Evolutionary conservation across 2,888 invertebrate species (phyloP), one percentile per base, ranked within the genome.

Genomic region (Spialia ferax): DNA sequence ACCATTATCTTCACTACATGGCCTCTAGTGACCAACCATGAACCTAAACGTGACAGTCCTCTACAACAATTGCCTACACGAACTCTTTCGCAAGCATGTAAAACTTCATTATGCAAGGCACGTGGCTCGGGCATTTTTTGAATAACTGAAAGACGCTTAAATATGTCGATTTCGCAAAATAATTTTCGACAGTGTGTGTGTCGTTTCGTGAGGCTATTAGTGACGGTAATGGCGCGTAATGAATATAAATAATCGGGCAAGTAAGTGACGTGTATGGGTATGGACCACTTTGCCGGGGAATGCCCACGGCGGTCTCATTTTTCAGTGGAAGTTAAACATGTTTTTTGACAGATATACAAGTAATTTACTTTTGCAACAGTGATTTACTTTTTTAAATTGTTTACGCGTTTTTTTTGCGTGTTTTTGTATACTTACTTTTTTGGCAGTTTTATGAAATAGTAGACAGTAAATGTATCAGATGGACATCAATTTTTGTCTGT

Each of bases 161-260:
- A 6, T 26, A 38, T 76, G 73, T 73, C 81, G 80, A 79, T 82
- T 87, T 81, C 77, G 81, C 82, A 79, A 83, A 89, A 89, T 83
- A 80, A 85, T 86, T 83, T 85, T 79, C 73, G 74, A 82, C 81
- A 79, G 81, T 82, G 86, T 89, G 85, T 83, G 86, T 89, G 85
- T 83, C 84, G 81, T 82, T 77, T 29, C 84, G 81, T 82, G 77
- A 77, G 82, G 85, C 85, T 86, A 88, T 90, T 91, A 91, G 87
- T 81, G 79, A 67, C 79, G 77, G 84, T 92, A 91, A 92, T 92
- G 87, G 82, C 74, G 78, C 81, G 80, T 91, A 93, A 92, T 91
- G 87, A 89, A 85, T 88, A 88, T 87, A 86, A 82, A 83, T 88
- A 89, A 88, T 87, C 84, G 83, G 78, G 76, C 79, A 81, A 85